phyloP scores from a whole-genome alignment of 1,140 invertebrate genomes.

The Drosophila pectinifera region DNA sequence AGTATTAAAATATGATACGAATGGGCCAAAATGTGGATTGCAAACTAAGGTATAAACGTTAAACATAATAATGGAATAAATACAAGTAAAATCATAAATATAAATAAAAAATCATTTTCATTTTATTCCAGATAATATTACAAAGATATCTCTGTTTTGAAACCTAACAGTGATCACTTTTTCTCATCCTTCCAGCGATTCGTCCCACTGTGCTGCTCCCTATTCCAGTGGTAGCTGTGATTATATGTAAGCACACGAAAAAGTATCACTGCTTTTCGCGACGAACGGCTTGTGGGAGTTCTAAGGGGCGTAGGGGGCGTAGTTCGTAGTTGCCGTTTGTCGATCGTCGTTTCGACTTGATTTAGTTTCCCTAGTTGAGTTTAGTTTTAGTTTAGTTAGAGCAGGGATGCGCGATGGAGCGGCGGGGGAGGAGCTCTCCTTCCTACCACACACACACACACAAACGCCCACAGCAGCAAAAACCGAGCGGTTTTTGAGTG shows the following conservation, averaged over 20 bases:
- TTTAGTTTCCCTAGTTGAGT: constrained; percentile 30
- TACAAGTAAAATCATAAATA: neutral
- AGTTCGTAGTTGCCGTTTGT: constrained; percentile 72
- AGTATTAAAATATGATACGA: neutral
- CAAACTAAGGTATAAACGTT: neutral
- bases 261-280: constrained; percentile 32
- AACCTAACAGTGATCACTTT: too few relatives aligned
- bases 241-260: constrained; percentile 24
- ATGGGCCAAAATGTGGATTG: neutral
- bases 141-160: too few relatives aligned
- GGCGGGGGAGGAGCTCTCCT: neutral
- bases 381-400: constrained; percentile 43
- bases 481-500: constrained; percentile 48
- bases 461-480: constrained; percentile 29
- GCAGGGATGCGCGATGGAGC: constrained; percentile 27
- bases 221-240: constrained; percentile 18
- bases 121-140: neutral
- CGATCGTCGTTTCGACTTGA: constrained; percentile 63
- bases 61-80: neutral
- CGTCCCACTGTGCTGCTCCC: constrained; percentile 29
- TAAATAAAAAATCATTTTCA: neutral
- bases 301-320: constrained; percentile 19
- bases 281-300: constrained; percentile 14
- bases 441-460: constrained; percentile 30
- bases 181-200: neutral